Evolutionary conservation across 1,140 invertebrate species (phyloP).

Genomic region (Luehdorfia chinensis): DNA sequence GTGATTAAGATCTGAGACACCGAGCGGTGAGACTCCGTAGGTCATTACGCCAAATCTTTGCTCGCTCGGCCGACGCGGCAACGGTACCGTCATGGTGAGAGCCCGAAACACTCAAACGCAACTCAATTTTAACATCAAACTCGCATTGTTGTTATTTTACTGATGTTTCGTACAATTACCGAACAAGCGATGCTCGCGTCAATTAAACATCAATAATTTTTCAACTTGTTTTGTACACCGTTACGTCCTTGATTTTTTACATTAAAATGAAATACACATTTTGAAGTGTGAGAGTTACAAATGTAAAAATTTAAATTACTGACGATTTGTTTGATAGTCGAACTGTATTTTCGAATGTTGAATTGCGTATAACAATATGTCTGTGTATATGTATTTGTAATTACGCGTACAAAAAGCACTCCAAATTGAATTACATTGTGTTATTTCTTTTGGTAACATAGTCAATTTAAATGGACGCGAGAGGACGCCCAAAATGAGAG

Average conservation of each 20-base stretch:
- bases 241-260: conserved; percentile 8
- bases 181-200: conserved; percentile 7
- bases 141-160: conserved; percentile 10
- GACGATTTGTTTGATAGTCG: too few relatives aligned
- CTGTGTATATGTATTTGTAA: conserved; percentile 9
- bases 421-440: conserved; percentile 15
- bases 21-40: conserved; percentile 38
- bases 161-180: background rate
- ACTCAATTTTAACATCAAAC: background rate
- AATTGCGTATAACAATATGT: conserved; percentile 6
- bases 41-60: conserved; percentile 60
- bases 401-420: conserved; percentile 7
- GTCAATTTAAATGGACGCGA: background rate
- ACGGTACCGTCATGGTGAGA: conserved; percentile 24
- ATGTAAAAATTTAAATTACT: conserved; percentile 14
- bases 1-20: conserved; percentile 47
- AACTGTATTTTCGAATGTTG: conserved; percentile 14
- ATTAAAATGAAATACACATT: conserved; percentile 7
- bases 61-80: conserved; percentile 24
- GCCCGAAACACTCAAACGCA: conserved; percentile 2
- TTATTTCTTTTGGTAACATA: conserved; percentile 4
- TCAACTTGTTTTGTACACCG: conserved; percentile 11
- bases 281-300: conserved; percentile 11
- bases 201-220: conserved; percentile 8
- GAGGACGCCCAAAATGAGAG: conserved; percentile 4